Conservation (phyloP, 2,888 invertebrate species). For the Campoplex capitator region DNA sequence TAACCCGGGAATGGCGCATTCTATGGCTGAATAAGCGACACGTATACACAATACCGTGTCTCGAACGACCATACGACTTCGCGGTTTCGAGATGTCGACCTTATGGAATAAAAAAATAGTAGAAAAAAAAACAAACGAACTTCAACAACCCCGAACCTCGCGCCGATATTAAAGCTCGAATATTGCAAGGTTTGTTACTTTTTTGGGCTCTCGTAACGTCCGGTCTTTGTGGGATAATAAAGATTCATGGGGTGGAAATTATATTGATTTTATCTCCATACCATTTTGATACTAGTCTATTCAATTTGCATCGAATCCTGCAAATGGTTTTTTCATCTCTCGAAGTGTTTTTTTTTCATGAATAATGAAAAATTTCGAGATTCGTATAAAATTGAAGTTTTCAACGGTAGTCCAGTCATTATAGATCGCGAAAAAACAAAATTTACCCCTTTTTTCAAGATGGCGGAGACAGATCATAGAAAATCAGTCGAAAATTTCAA, state of each 20-base stretch:
- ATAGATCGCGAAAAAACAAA: too few relatives aligned
- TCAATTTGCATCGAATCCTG: background rate
- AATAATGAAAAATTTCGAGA: too few relatives aligned
- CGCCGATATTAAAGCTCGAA: slow-evolving; percentile 22
- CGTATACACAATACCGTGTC: background rate
- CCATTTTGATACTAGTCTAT: background rate
- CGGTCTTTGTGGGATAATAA: background rate
- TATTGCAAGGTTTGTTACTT: background rate
- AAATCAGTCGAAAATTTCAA: too few relatives aligned
- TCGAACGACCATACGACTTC: background rate
- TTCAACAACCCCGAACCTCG: background rate
- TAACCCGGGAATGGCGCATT: slow-evolving; percentile 35
- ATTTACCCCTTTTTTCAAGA: too few relatives aligned
- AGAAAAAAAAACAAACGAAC: background rate
- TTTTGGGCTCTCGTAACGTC: background rate
- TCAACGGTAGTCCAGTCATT: too few relatives aligned
- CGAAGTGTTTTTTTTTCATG: too few relatives aligned
- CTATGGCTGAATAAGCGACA: slow-evolving; percentile 17
- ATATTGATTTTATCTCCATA: background rate
- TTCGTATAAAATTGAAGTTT: too few relatives aligned
- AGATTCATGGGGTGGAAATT: background rate
- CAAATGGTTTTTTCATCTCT: background rate
- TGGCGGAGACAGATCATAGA: too few relatives aligned
- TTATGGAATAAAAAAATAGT: too few relatives aligned
- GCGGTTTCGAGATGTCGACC: slow-evolving; percentile 7